Evolutionary conservation across 2,797 vertebrate genomes (phyloP), one percentile per base, ranked within the genome.

Genomic region (Mergus octosetaceus): DNA sequence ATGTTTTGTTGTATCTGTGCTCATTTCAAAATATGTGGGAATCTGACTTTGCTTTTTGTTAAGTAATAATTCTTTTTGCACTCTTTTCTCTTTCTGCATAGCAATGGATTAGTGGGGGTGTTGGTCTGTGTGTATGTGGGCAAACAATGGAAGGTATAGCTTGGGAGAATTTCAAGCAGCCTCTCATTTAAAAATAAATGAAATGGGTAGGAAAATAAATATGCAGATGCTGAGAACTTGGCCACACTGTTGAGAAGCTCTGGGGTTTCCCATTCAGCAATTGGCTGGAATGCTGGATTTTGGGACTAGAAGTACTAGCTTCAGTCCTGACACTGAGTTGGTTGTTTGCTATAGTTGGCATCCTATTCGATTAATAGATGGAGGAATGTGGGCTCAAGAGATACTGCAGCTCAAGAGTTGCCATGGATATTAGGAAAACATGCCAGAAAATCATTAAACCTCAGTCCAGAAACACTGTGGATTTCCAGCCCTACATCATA

Each of bases 191-290:
- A 95, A 95, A 96, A 80, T 85, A 93, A 96, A 92, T 96, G 56
- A 95, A 97, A 95, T 90, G 86, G 72, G 75, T 87, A 93, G 90
- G 86, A 96, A 95, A 96, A 87, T 84, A 94, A 95, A 95, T 92
- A 95, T 41, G 28, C 77, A 92, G 92, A 90, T 87, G 72, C 80
- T 90, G 86, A 87, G 84, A 94, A 87, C 45, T 95, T 95, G 86
- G 94, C 86, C 51, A 66, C 49, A 7, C 32, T 69, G 13, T 69
- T 75, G 84, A 96, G 86, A 58, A 93, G 92, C 81, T 85, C 62
- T 92, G 92, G 94, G 93, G 95, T 87, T 95, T 94, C 92, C 84
- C n/a, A 10, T 87, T 94, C 84, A 94, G 41, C 43, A 80, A 1
- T 75, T 85, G 62, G 51, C 65, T 81, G 5, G 1, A 83, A 56